These are phyloP conservation scores for Sebastes kiyomatsui DNA, from an alignment of 2,797 vertebrate genomes.

Conservation along the genomic window DNA sequence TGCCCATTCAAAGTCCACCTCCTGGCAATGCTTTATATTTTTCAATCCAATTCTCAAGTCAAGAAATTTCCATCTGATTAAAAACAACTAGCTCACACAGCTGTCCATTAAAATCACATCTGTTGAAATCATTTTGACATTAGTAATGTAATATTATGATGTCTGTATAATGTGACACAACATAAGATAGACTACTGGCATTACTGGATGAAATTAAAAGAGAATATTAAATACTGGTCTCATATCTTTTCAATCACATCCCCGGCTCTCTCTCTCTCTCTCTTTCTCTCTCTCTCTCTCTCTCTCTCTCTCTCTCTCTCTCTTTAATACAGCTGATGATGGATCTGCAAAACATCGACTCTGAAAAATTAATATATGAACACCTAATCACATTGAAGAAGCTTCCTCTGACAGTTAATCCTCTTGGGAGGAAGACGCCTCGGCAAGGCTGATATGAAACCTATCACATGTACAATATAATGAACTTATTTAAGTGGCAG, in stretches of 20 bases:
- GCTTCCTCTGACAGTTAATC: conserved; percentile 40
- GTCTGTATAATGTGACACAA: background rate
- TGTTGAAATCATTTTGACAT: background rate
- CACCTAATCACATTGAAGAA: conserved; percentile 42
- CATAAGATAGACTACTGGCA: conserved; percentile 7
- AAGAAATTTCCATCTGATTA: background rate
- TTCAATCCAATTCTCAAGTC: background rate
- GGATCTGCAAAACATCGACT: conserved; percentile 35
- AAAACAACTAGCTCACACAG: conserved; percentile 5
- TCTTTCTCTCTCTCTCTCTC: conserved; percentile 25
- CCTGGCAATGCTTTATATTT: background rate
- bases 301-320: conserved; percentile 25
- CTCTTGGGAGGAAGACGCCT: conserved; percentile 19
- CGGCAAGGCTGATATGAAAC: conserved; percentile 23
- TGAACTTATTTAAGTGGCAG: conserved; percentile 15
- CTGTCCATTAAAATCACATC: conserved; percentile 6
- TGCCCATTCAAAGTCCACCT: conserved; percentile 2
- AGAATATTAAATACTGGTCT: conserved; percentile 41
- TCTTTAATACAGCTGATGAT: conserved; percentile 20
- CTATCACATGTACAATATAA: conserved; percentile 37
- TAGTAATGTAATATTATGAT: background rate
- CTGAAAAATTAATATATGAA: conserved; percentile 48
- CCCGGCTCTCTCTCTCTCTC: conserved; percentile 8
- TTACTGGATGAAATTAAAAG: conserved; percentile 19
- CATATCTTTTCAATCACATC: conserved; percentile 35